These are phyloP conservation scores for Dryas iulia DNA, from an alignment of 1,140 invertebrate genomes.

Conservation along the genomic window DNA sequence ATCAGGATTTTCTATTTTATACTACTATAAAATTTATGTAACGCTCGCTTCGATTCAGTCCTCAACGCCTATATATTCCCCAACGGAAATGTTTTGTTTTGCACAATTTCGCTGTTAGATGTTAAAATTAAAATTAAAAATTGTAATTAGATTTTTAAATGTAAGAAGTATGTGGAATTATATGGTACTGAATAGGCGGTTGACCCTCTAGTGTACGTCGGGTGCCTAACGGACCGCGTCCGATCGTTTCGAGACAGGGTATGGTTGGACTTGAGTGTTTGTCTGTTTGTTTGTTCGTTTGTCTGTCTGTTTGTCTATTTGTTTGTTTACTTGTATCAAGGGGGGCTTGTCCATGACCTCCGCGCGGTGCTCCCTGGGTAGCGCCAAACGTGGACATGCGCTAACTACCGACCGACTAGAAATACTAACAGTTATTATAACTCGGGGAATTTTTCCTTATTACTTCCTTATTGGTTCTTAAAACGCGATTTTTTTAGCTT, in stretches of 20 bases:
- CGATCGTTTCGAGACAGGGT: neutral
- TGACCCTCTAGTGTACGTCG: constrained; percentile 1
- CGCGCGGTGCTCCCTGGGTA: constrained; percentile 76
- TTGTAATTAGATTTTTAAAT: neutral
- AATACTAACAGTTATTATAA: constrained; percentile 15
- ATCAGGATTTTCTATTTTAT: neutral
- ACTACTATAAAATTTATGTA: neutral
- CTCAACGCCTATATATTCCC: neutral
- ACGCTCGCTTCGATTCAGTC: constrained; percentile 4
- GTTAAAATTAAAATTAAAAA: neutral
- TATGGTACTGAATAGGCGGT: neutral
- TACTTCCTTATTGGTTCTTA: neutral
- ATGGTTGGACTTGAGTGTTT: neutral
- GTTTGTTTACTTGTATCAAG: constrained; percentile 45
- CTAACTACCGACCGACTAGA: constrained; percentile 1
- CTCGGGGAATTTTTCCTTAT: neutral
- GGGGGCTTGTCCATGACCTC: constrained; percentile 76
- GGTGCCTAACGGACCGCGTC: constrained; percentile 10
- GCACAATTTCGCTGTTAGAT: constrained; percentile 3
- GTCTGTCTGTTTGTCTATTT: constrained; percentile 24
- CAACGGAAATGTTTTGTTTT: neutral
- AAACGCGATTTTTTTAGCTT: neutral
- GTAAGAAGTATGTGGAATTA: neutral
- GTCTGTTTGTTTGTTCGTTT: neutral
- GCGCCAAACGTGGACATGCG: constrained; percentile 72